Evolutionary conservation across 1,140 invertebrate genomes (phyloP), one percentile per base, ranked within the genome.

Genomic region (Cepaea nemoralis): DNA sequence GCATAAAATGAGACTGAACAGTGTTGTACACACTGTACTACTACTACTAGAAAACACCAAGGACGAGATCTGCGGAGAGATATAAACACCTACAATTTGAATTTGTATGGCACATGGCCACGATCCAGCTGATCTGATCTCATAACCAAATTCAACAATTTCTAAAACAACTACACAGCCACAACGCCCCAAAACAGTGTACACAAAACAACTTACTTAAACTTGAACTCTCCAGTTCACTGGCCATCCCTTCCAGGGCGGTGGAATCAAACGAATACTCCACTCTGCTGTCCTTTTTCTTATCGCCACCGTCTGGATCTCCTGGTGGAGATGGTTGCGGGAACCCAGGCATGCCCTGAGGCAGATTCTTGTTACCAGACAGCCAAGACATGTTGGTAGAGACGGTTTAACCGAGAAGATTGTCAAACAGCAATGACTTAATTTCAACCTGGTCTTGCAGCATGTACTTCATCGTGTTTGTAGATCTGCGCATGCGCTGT

Each of bases 161-260:
- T n/a, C n/a, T n/a, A n/a, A n/a, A n/a, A n/a, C n/a, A n/a, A n/a
- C n/a, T n/a, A n/a, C n/a, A n/a, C n/a, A n/a, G n/a, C n/a, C n/a
- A n/a, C n/a, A n/a, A n/a, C n/a, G n/a, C n/a, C n/a, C n/a, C n/a
- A n/a, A n/a, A n/a, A n/a, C n/a, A n/a, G n/a, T n/a, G n/a, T n/a
- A n/a, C n/a, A n/a, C n/a, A n/a, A n/a, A n/a, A n/a, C n/a, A n/a
- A n/a, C n/a, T n/a, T n/a, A n/a, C n/a, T n/a, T n/a, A n/a, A 73
- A 97, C 97, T 94, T 83, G 97, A 99, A 91, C 93, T 94, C 93
- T 99, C 98, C n/a, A 99, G 93, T 40, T 99, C 97, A 89, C 95
- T 97, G 8, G 98, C 99, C 37, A 98, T 98, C 88, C 96, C 94
- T 92, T 99, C 98, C 81, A 99, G 91, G 14, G 98, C 98, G 55